Conservation (phyloP, 2,888 invertebrate genomes). For the Aphelenchoides bicaudatus region DNA sequence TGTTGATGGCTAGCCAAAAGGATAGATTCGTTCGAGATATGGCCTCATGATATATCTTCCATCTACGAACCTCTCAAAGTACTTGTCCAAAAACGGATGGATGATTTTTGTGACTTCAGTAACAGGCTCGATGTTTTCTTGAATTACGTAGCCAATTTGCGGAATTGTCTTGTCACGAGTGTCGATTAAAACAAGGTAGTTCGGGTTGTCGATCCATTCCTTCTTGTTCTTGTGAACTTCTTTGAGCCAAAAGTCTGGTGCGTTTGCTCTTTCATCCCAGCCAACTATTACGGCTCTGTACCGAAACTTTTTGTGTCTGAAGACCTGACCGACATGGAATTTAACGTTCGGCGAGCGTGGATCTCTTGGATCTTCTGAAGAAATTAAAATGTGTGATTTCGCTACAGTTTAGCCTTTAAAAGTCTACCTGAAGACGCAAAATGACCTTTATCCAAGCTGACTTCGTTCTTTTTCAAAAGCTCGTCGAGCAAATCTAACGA, state of each 20-base stretch:
- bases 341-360: constrained; percentile 62
- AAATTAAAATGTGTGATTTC: constrained; percentile 25
- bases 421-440: too few species aligned
- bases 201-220: constrained; percentile 60
- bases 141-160: constrained; percentile 63
- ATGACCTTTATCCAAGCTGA: not conserved
- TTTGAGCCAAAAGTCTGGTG: constrained; percentile 64
- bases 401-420: too few species aligned
- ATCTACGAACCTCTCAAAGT: constrained; percentile 61
- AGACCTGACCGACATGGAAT: constrained; percentile 66
- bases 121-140: constrained; percentile 62
- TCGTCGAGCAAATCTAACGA: too few species aligned
- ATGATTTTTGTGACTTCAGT: too few species aligned
- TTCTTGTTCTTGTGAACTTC: constrained; percentile 45
- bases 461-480: too few species aligned
- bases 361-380: constrained; percentile 61
- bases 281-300: constrained; percentile 66
- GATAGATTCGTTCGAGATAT: constrained; percentile 36
- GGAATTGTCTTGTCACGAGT: constrained; percentile 61
- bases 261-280: constrained; percentile 65
- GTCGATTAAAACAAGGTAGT: constrained; percentile 66
- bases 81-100: constrained; percentile 62
- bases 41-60: constrained; percentile 32
- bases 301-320: constrained; percentile 61
- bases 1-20: constrained; percentile 18